Evolutionary conservation across 2,797 vertebrate species (phyloP), one percentile per base, ranked within the genome.

Genomic region (Enteromius argenteus): DNA sequence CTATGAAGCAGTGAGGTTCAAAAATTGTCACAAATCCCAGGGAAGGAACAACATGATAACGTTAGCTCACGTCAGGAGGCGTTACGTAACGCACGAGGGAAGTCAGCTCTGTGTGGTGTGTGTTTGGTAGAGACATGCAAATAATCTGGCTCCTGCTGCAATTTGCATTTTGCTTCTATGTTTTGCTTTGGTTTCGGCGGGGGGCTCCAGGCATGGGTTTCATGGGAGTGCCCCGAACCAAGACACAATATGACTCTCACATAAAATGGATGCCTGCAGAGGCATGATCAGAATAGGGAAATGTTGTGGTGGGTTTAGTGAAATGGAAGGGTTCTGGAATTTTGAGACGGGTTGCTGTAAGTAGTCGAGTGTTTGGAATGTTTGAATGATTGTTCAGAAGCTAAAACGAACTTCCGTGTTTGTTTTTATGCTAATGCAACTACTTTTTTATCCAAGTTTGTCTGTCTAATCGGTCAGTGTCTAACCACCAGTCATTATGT

Each of bases 81-180:
- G 35, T 87, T 89, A 87, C 32, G 60, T 86, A 89, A 89, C 74
- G 62, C 86, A 64, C 53, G 13, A 27, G 83, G 88, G 85, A 89
- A 77, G 86, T 86, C 62, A 35, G 75, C 23, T 14, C 46, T 60
- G 78, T 68, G 51, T 51, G 19, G 46, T 66, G 64, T 17, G 46
- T 51, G 67, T 84, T 86, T 60, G 81, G 68, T 84, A 58, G 76
- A 87, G 71, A 51, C 86, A 89, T 89, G 83, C 85, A 87, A 87
- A 89, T 87, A 77, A 72, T 64, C 75, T n/a, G 56, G 79, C 73
- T 37, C 39, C 27, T 58, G 51, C 21, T 32, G 17, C 13, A 35
- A 85, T 89, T 89, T 89, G 86, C 88, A 89, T 87, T 85, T 78
- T 35, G 39, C 71, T 84, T 67, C 56, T 60, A 76, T 77, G 79